Conservation (phyloP, 2,888 invertebrate species). For the Nesidiocoris tenuis region DNA sequence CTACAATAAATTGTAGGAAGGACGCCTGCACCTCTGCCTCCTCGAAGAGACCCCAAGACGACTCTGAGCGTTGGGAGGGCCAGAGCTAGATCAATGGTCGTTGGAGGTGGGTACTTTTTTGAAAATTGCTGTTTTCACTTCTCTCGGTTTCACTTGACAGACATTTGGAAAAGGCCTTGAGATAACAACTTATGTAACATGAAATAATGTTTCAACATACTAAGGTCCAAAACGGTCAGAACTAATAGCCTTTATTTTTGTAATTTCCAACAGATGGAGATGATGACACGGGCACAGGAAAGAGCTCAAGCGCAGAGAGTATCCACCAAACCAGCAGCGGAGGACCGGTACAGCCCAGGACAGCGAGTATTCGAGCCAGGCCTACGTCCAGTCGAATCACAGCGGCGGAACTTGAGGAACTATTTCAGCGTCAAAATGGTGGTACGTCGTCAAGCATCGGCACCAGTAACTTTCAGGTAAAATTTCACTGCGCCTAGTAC, state of each 20-base stretch:
- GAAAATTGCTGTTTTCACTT: no score
- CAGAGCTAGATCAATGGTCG: conserved; percentile 89
- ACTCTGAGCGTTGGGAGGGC: conserved; percentile 90
- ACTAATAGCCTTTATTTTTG: no score
- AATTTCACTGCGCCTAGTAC: no score
- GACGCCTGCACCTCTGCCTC: conserved; percentile 86
- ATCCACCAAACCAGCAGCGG: conserved; percentile 58
- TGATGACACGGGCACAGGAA: conserved; percentile 47
- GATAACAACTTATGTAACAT: no score
- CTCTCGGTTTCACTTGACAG: no score
- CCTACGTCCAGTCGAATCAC: conserved; percentile 86
- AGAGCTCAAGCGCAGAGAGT: conserved; percentile 68
- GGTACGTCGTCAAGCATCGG: conserved; percentile 58
- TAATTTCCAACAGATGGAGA: no score
- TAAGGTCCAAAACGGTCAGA: no score
- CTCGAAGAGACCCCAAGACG: conserved; percentile 90
- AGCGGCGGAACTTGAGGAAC: conserved; percentile 86
- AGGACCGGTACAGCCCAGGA: conserved; percentile 65
- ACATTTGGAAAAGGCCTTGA: no score
- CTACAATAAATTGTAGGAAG: conserved; percentile 57
- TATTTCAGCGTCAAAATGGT: conserved; percentile 83
- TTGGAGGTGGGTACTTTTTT: no score
- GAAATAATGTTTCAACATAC: no score
- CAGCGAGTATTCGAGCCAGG: conserved; percentile 86
- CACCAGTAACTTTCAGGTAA: conserved; percentile 50